Percentiles rank a stretch among this genome's conserved stretches.
Conservation (phyloP, 2,113 vertebrate species). For the Phyllostomus discolor region DNA sequence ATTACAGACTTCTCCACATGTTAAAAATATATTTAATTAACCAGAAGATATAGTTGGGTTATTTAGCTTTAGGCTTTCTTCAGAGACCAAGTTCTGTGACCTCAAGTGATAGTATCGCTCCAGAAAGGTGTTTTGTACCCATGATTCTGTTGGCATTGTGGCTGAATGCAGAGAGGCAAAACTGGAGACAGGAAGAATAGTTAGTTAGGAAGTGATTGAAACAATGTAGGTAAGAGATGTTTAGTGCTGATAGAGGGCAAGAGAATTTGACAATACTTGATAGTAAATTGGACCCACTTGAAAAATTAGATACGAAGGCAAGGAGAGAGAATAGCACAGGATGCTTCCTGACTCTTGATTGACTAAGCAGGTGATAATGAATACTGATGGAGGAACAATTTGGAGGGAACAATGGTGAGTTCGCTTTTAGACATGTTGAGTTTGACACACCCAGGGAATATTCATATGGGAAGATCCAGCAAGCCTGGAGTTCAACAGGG, state of each 20-base stretch:
- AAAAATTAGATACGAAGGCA: neutral
- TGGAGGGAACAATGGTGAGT: rapidly evolving
- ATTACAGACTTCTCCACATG: neutral
- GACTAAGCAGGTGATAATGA: neutral
- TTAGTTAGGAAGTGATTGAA: neutral
- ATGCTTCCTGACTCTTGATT: neutral
- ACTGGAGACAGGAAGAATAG: neutral
- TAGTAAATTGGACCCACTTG: neutral
- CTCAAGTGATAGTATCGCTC: neutral
- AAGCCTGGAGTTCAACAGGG: neutral
- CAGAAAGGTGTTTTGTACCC: neutral
- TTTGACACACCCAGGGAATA: neutral
- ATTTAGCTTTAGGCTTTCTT: neutral
- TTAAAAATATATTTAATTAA: neutral
- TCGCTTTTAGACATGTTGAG: neutral
- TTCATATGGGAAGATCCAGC: neutral
- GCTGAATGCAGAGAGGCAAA: neutral
- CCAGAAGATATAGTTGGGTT: neutral
- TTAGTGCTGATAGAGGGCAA: neutral
- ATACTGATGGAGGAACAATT: neutral
- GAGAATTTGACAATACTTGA: neutral
- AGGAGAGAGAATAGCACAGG: neutral
- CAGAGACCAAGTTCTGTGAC: neutral
- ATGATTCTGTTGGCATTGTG: neutral
- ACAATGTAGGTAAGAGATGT: neutral